Conservation (phyloP, 2,888 invertebrate genomes). For the Parnassius mnemosyne region DNA sequence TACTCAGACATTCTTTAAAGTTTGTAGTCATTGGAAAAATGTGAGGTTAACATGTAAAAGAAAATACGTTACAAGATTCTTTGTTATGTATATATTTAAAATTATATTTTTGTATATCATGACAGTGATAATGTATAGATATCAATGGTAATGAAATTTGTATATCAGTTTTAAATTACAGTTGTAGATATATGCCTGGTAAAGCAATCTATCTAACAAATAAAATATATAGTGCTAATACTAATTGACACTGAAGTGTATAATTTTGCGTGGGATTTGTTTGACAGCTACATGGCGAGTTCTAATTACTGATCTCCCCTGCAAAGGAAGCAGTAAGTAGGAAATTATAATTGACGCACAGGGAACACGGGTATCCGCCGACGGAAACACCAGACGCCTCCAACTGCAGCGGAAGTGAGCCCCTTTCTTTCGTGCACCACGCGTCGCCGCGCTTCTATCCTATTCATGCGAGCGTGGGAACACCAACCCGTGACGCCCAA, state of each 20-base stretch:
- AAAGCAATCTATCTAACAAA: no score
- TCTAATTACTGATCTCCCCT: constrained; percentile 37
- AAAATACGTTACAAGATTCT: no score
- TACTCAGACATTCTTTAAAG: no score
- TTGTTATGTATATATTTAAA: no score
- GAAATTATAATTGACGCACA: constrained; percentile 73
- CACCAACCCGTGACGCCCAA: constrained; percentile 61
- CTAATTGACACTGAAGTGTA: neutral
- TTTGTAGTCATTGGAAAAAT: no score
- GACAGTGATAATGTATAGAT: no score
- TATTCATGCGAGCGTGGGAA: constrained; percentile 71
- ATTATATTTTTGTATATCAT: no score
- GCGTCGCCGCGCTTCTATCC: constrained; percentile 41
- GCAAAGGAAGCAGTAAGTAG: constrained; percentile 68
- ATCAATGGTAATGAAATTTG: no score
- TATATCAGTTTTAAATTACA: no score
- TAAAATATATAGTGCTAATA: no score
- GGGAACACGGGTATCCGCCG: constrained; percentile 71
- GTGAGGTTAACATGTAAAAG: no score
- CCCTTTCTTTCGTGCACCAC: constrained; percentile 67
- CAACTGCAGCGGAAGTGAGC: constrained; percentile 65
- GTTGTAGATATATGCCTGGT: no score
- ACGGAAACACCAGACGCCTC: constrained; percentile 65
- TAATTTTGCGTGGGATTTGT: constrained; percentile 5
- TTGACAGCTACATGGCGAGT: constrained; percentile 13